phyloP scores from a whole-genome alignment of 2,797 vertebrate species.

The Loriculus beryllinus region DNA sequence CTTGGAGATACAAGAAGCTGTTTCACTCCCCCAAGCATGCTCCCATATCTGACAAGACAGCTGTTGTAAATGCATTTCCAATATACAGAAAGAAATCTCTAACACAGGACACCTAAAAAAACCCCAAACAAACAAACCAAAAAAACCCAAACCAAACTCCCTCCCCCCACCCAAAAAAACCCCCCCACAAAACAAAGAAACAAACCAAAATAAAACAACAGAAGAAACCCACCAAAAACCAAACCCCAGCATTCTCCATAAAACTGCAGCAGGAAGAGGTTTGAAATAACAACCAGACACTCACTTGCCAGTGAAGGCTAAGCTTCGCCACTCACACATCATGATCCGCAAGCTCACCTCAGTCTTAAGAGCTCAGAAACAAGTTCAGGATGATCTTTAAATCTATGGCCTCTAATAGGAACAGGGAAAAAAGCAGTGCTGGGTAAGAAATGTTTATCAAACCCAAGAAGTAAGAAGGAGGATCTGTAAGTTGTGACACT shows the following conservation, averaged over 20 bases:
- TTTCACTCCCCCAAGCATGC: accelerated
- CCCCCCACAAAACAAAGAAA: not conserved
- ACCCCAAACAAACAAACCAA: not conserved
- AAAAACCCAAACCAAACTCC: too few relatives aligned
- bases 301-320: not conserved
- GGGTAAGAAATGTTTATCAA: not conserved
- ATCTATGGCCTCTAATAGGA: not conserved
- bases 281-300: not conserved
- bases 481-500: not conserved
- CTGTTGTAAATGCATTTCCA: not conserved
- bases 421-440: not conserved
- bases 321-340: not conserved
- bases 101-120: not conserved
- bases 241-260: not conserved
- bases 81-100: not conserved
- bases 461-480: not conserved
- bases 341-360: not conserved
- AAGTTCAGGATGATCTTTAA: not conserved
- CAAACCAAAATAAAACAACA: too few relatives aligned
- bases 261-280: not conserved
- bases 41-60: not conserved
- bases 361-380: not conserved
- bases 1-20: not conserved
- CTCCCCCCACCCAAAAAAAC: too few relatives aligned
- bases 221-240: too few relatives aligned